Evolutionary conservation across 2,888 invertebrate genomes (phyloP).

Genomic region (Onchidella celtica): DNA sequence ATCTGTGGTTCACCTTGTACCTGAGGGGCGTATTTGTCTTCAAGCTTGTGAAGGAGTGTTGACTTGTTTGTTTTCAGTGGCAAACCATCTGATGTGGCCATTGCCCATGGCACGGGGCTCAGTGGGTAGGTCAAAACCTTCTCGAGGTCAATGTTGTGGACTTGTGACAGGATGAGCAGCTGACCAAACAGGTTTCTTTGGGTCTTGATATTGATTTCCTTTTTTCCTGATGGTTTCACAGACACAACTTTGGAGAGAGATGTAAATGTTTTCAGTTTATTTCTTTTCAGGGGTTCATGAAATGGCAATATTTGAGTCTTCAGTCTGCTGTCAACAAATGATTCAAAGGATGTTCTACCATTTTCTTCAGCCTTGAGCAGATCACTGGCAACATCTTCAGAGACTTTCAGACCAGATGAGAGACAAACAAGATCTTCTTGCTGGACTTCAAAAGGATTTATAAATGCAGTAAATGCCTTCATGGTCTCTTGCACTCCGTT

Average conservation of each 20-base stretch:
- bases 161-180: constrained; percentile 2
- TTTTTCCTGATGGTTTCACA: not conserved
- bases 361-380: too few species aligned
- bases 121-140: not conserved
- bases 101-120: not conserved
- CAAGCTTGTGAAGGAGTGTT: not conserved
- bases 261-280: not conserved
- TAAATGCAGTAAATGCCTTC: too few species aligned
- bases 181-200: constrained; percentile 9
- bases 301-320: too few species aligned
- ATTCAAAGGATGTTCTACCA: too few species aligned
- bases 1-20: too few species aligned
- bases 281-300: not conserved
- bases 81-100: not conserved
- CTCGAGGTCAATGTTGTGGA: constrained; percentile 10
- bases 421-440: too few species aligned
- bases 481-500: too few species aligned
- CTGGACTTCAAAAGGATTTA: too few species aligned
- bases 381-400: too few species aligned
- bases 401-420: too few species aligned
- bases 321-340: too few species aligned
- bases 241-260: not conserved
- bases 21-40: too few species aligned
- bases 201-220: not conserved
- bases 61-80: not conserved